Evolutionary conservation across 2,113 vertebrate genomes (phyloP).

Genomic region (Elephas maximus): DNA sequence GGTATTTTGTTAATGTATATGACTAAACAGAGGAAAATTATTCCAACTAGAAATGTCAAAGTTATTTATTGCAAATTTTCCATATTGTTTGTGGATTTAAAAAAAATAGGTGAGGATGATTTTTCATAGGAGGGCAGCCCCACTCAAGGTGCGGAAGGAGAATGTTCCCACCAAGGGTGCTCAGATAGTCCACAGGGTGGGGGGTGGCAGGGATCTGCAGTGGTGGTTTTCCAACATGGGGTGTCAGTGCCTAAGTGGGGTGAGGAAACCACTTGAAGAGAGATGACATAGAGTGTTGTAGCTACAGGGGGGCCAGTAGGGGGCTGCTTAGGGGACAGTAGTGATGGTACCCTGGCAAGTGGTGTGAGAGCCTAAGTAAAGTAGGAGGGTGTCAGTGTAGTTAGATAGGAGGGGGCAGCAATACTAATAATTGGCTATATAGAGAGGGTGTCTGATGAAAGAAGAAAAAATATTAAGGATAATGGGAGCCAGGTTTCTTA

Average conservation of each 20-base stretch:
- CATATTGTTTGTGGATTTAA: not conserved
- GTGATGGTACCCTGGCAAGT: not conserved
- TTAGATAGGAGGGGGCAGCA: no score
- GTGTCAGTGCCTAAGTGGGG: not conserved
- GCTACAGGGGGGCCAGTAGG: no score
- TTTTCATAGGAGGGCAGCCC: not conserved
- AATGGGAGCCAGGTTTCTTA: not conserved
- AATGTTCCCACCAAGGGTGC: not conserved
- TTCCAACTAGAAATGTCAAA: conserved; percentile 25
- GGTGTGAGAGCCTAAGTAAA: not conserved
- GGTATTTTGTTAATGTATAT: conserved; percentile 17
- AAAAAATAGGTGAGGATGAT: not conserved
- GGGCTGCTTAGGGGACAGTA: not conserved
- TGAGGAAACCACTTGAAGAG: not conserved
- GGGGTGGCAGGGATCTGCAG: accelerated
- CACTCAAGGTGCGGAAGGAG: not conserved
- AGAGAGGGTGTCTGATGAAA: not conserved
- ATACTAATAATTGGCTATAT: not conserved
- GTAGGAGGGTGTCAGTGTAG: accelerated
- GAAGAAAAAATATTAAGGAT: not conserved
- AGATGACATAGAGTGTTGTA: no score
- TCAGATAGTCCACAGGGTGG: accelerated
- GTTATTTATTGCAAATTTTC: not conserved
- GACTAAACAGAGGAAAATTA: conserved; percentile 10
- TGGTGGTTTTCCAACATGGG: accelerated